Evolutionary conservation across 1,140 invertebrate species (phyloP).

Genomic region (Solen grandis): DNA sequence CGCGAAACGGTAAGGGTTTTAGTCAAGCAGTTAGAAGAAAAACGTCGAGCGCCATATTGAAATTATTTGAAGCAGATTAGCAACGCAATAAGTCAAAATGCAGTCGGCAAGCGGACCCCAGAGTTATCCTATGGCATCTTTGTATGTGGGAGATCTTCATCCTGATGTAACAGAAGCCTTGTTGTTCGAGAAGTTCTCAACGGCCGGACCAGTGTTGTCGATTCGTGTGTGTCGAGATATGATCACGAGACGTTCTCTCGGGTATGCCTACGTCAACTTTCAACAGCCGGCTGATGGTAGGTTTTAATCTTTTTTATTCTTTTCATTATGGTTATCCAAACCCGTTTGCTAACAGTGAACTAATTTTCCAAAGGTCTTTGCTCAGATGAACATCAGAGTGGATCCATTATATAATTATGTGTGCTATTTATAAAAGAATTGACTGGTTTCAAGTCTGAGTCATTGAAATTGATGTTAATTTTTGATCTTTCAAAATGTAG

Average conservation of each 20-base stretch:
- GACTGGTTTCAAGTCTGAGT: no score
- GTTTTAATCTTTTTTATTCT: no score
- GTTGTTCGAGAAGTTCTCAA: conserved; percentile 99
- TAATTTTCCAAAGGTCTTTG: no score
- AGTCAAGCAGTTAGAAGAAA: conserved; percentile 49
- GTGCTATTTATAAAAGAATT: no score
- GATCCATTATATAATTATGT: no score
- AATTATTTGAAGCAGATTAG: conserved; percentile 25
- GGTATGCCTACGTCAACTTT: conserved; percentile 99
- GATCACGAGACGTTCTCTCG: conserved; percentile 97
- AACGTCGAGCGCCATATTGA: conserved; percentile 59
- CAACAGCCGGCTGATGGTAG: conserved; percentile 96
- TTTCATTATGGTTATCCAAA: no score
- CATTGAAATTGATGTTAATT: no score
- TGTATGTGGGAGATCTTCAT: conserved; percentile 99
- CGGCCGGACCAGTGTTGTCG: conserved; percentile 98
- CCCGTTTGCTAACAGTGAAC: no score
- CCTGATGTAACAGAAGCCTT: conserved; percentile 99
- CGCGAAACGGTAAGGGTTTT: conserved; percentile 61
- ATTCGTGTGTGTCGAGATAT: conserved; percentile 99
- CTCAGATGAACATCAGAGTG: no score
- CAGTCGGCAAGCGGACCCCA: conserved; percentile 73
- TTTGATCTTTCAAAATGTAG: no score
- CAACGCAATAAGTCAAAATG: conserved; percentile 61
- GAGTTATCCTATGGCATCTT: conserved; percentile 87